A percentile compares a stretch with the other conserved stretches of the same genome.
Evolutionary conservation across 92 coral and sea anemone genomes (phyloP).

Genomic region (Epizoanthus fatuus): DNA sequence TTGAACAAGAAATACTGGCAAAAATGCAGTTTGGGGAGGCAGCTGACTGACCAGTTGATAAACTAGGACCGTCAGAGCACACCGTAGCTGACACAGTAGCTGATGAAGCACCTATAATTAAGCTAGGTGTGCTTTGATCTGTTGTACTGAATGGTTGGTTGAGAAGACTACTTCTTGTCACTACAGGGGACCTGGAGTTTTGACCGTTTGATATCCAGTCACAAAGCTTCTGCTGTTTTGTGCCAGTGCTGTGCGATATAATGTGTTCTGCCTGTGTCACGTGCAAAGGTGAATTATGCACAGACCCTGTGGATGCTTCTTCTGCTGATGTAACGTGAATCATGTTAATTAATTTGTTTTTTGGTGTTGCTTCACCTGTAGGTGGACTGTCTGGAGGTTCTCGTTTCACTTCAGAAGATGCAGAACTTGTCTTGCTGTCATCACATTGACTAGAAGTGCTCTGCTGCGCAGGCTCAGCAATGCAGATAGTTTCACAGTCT

Average conservation of each 20-base stretch:
- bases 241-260: background rate
- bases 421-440: constrained; percentile 12
- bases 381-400: constrained; percentile 34
- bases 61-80: background rate
- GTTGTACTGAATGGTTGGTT: constrained; percentile 17
- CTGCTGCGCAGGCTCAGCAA: background rate
- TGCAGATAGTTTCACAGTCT: background rate
- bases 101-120: background rate
- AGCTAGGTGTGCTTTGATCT: background rate
- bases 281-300: background rate
- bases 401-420: constrained; percentile 22
- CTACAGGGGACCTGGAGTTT: background rate
- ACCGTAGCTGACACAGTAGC: background rate
- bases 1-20: background rate
- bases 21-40: background rate
- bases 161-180: constrained; percentile 23
- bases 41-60: background rate
- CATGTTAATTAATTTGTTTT: background rate
- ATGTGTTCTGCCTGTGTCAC: background rate
- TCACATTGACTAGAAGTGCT: constrained; percentile 25
- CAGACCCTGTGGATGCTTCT: background rate
- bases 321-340: background rate
- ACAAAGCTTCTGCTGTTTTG: background rate
- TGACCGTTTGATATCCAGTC: background rate
- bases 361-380: background rate